A percentile compares a stretch with the other conserved stretches of the same genome.
phyloP scores from a whole-genome alignment of 2,888 invertebrate genomes.

The Loripinus fragilis region DNA sequence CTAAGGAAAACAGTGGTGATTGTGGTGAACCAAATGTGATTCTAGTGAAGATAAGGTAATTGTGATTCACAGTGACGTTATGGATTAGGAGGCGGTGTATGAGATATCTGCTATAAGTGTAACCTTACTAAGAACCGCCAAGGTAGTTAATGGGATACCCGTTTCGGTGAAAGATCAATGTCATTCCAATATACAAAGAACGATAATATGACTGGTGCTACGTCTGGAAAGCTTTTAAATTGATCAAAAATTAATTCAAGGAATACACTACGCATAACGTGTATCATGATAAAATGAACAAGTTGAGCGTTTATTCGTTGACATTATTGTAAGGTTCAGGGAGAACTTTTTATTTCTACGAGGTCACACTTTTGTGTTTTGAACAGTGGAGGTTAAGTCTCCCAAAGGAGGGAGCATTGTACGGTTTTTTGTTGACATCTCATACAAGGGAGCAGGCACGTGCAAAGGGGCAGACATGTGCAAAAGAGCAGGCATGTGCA shows the following conservation, averaged over 20 bases:
- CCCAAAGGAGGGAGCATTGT: too few species aligned
- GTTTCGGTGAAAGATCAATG: background rate
- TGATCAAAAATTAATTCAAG: conserved; percentile 4
- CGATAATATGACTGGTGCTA: background rate
- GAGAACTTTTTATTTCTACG: too few species aligned
- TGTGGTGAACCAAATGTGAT: background rate
- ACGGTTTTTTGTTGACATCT: too few species aligned
- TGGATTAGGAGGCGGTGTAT: background rate
- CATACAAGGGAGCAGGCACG: too few species aligned
- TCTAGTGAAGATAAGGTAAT: background rate
- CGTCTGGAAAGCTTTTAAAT: background rate
- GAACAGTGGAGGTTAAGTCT: too few species aligned
- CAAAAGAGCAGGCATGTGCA: too few species aligned
- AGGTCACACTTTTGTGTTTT: too few species aligned
- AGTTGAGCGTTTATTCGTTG: too few species aligned
- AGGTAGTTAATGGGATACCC: background rate
- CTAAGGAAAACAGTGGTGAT: background rate
- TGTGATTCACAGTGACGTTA: background rate
- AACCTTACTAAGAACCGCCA: conserved; percentile 1
- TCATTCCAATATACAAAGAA: background rate
- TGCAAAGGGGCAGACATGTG: too few species aligned
- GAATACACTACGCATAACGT: background rate
- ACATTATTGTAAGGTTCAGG: too few species aligned
- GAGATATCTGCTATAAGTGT: conserved; percentile 5
- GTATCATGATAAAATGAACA: conserved; percentile 8